A percentile compares a stretch with the other conserved stretches of the same genome.
Conservation (phyloP, 92 coral and sea anemone species). For the Scolanthus callimorphus region DNA sequence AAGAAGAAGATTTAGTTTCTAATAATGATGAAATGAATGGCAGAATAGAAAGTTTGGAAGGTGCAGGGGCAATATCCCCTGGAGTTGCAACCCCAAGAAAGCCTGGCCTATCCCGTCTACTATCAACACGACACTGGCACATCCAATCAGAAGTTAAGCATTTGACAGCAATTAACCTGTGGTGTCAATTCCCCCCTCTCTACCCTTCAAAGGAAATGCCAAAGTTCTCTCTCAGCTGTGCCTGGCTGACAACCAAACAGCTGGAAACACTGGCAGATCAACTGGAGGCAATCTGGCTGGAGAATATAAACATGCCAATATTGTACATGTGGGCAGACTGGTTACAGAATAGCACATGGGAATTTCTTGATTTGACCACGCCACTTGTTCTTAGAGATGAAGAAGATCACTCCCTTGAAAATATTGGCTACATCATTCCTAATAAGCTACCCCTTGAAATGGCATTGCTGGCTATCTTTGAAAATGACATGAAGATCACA, state of each 20-base stretch:
- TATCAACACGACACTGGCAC: constrained; percentile 67
- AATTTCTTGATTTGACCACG: constrained; percentile 44
- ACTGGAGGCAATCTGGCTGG: constrained; percentile 62
- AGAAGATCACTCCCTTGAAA: background rate
- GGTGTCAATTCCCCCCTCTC: constrained; percentile 60
- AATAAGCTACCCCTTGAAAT: constrained; percentile 33
- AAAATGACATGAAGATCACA: constrained; percentile 68
- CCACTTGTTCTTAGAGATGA: constrained; percentile 55
- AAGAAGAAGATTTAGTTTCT: no score
- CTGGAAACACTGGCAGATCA: constrained; percentile 41
- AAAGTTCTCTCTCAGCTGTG: constrained; percentile 59
- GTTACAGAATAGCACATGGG: constrained; percentile 67
- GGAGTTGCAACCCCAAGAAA: no score
- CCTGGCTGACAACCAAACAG: constrained; percentile 70
- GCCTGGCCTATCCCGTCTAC: constrained; percentile 55
- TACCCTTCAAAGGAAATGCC: constrained; percentile 79
- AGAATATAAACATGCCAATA: constrained; percentile 46
- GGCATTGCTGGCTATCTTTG: constrained; percentile 70
- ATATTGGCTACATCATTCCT: background rate
- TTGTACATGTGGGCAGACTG: constrained; percentile 92
- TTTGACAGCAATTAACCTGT: constrained; percentile 72
- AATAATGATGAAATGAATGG: no score
- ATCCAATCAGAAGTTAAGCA: constrained; percentile 57
- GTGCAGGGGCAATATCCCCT: no score
- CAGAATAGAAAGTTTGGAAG: no score